Conservation (phyloP, 1,140 invertebrate species). For the Drosophila hydei region DNA sequence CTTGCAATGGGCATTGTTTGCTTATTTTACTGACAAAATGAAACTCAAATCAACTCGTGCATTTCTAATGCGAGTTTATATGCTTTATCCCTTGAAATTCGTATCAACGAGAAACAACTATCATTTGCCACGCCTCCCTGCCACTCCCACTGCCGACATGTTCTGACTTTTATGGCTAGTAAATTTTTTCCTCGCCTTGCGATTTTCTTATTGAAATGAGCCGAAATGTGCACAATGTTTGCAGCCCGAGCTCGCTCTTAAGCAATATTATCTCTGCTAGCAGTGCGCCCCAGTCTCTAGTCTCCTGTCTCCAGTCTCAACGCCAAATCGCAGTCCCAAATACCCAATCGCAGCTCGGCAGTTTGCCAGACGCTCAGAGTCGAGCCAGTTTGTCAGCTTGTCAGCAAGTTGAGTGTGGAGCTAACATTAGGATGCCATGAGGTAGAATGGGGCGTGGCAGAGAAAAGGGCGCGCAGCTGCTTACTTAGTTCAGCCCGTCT, state of each 20-base stretch:
- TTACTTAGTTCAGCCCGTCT: conserved; percentile 7
- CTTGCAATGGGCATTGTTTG: conserved; percentile 73
- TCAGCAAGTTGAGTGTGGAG: conserved; percentile 53
- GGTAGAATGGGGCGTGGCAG: background rate
- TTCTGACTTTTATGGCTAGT: conserved; percentile 65
- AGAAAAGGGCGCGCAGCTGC: conserved; percentile 13
- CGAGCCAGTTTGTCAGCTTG: conserved; percentile 73
- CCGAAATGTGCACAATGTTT: conserved; percentile 74
- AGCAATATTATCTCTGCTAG: conserved; percentile 46
- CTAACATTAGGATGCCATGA: background rate
- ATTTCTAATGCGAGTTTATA: conserved; percentile 83
- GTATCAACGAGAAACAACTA: conserved; percentile 46
- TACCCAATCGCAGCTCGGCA: conserved; percentile 35
- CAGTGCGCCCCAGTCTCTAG: background rate
- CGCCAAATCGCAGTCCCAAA: conserved; percentile 48
- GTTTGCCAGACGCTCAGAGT: conserved; percentile 52
- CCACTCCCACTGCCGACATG: conserved; percentile 29
- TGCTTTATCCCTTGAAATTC: conserved; percentile 55
- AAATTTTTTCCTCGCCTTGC: conserved; percentile 60
- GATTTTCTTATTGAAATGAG: conserved; percentile 77
- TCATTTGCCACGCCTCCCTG: conserved; percentile 11
- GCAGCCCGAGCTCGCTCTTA: conserved; percentile 29
- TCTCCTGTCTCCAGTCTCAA: background rate
- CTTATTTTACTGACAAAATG: conserved; percentile 73
- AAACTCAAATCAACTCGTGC: conserved; percentile 82